Base-by-base conservation (phyloP, 2,888 invertebrate genomes). In the Coenonympha arcania region DNA sequence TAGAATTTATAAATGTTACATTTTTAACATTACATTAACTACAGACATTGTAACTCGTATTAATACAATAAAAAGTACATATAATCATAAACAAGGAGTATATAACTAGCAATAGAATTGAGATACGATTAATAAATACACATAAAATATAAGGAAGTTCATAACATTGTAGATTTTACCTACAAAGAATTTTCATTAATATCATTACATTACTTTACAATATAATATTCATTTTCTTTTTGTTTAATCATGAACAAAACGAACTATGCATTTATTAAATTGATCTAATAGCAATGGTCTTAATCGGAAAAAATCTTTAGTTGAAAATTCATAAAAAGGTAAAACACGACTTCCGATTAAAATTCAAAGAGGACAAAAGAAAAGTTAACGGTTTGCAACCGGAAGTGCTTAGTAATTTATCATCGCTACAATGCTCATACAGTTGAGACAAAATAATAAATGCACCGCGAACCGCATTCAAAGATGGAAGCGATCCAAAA, bases 71-170 rank as follows among this genome's bases (percentile, higher is more conserved):
- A 46, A 34, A n/a, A 42, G 28, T 41, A 30, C 24, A 48, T 51
- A 48, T n/a, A n/a, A n/a, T n/a, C n/a, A n/a, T n/a, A 37, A 41
- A 50, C 50, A 54, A 24, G 36, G 9, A 57, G 40, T 43, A 48
- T 31, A 26, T 50, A 52, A 52, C 55, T 53, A 51, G 44, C 9
- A 40, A 36, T 50, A 50, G 47, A 57, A 52, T 55, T 46, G 28
- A 16, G 30, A 49, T 41, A 49, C 15, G 40, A 13, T 48, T 16
- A 50, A 52, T 54, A 34, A 28, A 45, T 40, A 50, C 37, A 44
- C 39, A 45, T 55, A 43, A 50, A 43, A 52, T 41, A 34, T 49
- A 34, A 19, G 18, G 13, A 41, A 28, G 15, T 16, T 18, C 8
- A 19, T 42, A 26, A 36, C 41, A 40, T 34, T 34, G 19, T 37